Evolutionary conservation across 2,888 invertebrate genomes (phyloP), one percentile per base, ranked within the genome.

Genomic region (Lycia hirtaria): DNA sequence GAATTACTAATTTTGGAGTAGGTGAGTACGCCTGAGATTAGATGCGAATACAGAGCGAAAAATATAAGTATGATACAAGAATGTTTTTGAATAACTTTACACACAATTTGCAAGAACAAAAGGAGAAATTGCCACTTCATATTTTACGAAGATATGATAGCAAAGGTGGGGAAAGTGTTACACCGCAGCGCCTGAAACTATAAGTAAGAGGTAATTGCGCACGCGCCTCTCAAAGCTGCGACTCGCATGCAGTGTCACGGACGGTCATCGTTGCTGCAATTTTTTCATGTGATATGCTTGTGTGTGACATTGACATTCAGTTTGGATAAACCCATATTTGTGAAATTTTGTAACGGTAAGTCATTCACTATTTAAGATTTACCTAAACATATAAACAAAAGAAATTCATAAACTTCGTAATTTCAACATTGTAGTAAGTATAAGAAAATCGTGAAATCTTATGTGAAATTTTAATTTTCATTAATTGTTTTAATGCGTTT

Each of bases 81-180:
- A n/a, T n/a, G n/a, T n/a, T n/a, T n/a, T 45, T 24, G 28, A 40
- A 50, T 24, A 33, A 40, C 43, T 45, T 45, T 20, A 30, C 44
- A 24, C 35, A 55, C 47, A 30, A 50, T 62, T 69, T 56, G 55
- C 51, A 50, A 69, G 69, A 71, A 72, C 59, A 61, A 71, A 76
- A 75, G 75, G 74, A 75, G 80, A 82, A 80, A 76, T 77, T 59
- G 40, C 62, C 68, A 65, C 65, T 67, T 62, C 65, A 69, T 59
- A 55, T 56, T 71, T 70, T 69, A 56, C 71, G 66, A 71, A 72
- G 76, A 83, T 75, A 82, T 80, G 77, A 75, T 73, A 76, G 74
- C n/a, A 72, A 72, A 53, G 83, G 84, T 78, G 87, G 91, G 88
- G 88, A 90, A 90, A 88, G 88, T 89, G 84, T 81, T 82, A 85